These are phyloP conservation scores for Lates calcarifer DNA, from an alignment of 2,113 vertebrate genomes.

Conservation along the genomic window DNA sequence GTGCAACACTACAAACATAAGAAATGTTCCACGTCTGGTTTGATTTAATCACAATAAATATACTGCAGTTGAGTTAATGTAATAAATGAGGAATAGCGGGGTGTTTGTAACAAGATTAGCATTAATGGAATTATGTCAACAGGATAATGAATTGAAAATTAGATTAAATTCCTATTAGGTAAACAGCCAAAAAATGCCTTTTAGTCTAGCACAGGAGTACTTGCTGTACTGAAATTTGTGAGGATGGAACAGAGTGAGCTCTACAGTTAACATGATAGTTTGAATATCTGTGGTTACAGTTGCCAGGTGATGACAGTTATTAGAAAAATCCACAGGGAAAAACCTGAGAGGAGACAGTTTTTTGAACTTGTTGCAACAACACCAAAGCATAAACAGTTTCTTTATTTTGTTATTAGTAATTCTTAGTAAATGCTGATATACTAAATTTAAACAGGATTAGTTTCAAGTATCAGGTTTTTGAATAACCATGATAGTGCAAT, in stretches of 20 bases:
- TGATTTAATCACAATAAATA: constrained; percentile 6
- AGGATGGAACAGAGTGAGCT: not conserved
- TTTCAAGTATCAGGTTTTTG: not conserved
- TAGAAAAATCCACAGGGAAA: constrained; percentile 49
- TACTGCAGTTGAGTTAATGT: not conserved
- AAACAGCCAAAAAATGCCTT: constrained; percentile 5
- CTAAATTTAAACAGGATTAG: not conserved
- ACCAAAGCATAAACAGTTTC: not conserved
- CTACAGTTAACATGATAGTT: constrained; percentile 25
- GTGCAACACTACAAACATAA: not conserved
- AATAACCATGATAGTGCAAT: not conserved
- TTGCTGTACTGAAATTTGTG: not conserved
- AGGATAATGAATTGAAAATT: not conserved
- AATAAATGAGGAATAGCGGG: not conserved
- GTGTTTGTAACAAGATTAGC: constrained; percentile 8
- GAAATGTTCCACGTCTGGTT: not conserved
- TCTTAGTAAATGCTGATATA: not conserved
- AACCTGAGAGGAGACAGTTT: constrained; percentile 18
- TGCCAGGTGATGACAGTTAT: constrained; percentile 52
- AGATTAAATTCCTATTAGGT: not conserved
- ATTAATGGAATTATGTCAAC: constrained; percentile 9
- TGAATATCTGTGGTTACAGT: constrained; percentile 25
- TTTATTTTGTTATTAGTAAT: constrained; percentile 19
- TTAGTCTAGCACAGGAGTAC: not conserved
- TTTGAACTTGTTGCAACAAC: constrained; percentile 29